A percentile compares a stretch with the other conserved stretches of the same genome.
phyloP scores from a whole-genome alignment of 2,113 vertebrate species.

The Heterochromis multidens region DNA sequence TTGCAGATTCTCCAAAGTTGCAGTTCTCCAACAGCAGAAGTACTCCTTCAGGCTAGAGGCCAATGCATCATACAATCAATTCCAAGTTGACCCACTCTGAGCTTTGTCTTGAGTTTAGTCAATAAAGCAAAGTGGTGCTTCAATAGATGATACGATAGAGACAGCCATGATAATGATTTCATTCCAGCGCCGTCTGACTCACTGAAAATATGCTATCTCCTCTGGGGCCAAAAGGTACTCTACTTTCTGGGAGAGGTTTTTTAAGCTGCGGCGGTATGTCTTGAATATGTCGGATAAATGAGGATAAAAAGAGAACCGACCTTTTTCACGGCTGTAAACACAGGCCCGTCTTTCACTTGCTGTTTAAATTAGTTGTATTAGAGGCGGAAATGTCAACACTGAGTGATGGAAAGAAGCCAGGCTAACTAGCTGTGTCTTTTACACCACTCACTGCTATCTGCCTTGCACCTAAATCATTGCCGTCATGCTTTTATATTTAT shows the following conservation, averaged over 20 bases:
- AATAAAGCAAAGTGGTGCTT: slow-evolving; percentile 66
- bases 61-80: slow-evolving; percentile 63
- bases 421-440: slow-evolving; percentile 1
- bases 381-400: slow-evolving; percentile 55
- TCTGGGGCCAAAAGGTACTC: slow-evolving; percentile 9
- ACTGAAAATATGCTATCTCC: slow-evolving; percentile 9
- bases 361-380: slow-evolving; percentile 64
- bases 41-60: slow-evolving; percentile 30
- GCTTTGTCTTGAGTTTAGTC: slow-evolving; percentile 61
- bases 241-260: slow-evolving; percentile 11
- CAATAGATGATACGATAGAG: slow-evolving; percentile 53
- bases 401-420: slow-evolving; percentile 17
- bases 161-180: slow-evolving; percentile 53
- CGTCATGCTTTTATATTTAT: slow-evolving; percentile 61
- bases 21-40: slow-evolving; percentile 26
- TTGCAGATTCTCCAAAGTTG: slow-evolving; percentile 12
- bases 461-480: slow-evolving; percentile 57
- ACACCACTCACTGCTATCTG: slow-evolving; percentile 1
- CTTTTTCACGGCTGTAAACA: slow-evolving; percentile 65
- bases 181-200: slow-evolving; percentile 28
- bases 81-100: slow-evolving; percentile 53
- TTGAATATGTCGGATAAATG: slow-evolving; percentile 38
- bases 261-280: slow-evolving; percentile 8
- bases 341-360: slow-evolving; percentile 49
- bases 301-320: slow-evolving; percentile 52